A percentile compares a stretch with the other conserved stretches of the same genome.
Evolutionary conservation across 1,140 invertebrate species (phyloP).

Genomic region (Cydia amplana): DNA sequence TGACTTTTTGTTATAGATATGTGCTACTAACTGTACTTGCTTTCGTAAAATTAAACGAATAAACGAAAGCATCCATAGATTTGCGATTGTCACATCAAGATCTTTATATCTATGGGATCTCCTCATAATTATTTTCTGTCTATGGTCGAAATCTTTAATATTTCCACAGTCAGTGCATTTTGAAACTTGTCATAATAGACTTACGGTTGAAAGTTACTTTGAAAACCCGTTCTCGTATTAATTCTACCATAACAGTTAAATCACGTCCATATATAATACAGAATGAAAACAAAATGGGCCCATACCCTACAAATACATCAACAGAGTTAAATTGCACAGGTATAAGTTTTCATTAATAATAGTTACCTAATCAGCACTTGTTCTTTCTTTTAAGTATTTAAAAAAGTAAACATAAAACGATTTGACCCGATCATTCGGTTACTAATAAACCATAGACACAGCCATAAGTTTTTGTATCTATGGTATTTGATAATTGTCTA

Average conservation of each 20-base stretch:
- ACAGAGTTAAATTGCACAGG: no score
- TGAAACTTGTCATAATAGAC: background rate
- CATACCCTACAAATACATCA: no score
- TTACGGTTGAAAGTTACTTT: no score
- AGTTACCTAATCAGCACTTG: no score
- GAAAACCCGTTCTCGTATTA: background rate
- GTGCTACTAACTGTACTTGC: background rate
- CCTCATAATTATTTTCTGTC: background rate
- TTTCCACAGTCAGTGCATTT: background rate
- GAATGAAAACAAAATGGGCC: no score
- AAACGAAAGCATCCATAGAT: background rate
- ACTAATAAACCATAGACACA: no score
- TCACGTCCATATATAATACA: background rate
- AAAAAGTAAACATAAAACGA: no score
- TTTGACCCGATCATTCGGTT: no score
- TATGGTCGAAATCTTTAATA: background rate
- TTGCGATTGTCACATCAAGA: background rate
- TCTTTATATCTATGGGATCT: slow-evolving; percentile 8
- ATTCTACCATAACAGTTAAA: background rate
- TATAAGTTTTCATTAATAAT: no score
- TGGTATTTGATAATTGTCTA: no score
- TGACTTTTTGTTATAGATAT: background rate
- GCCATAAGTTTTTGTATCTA: no score
- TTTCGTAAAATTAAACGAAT: background rate
- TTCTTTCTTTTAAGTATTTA: no score